Evolutionary conservation across 2,113 vertebrate species (phyloP).

Genomic region (Ictidomys tridecemlineatus): DNA sequence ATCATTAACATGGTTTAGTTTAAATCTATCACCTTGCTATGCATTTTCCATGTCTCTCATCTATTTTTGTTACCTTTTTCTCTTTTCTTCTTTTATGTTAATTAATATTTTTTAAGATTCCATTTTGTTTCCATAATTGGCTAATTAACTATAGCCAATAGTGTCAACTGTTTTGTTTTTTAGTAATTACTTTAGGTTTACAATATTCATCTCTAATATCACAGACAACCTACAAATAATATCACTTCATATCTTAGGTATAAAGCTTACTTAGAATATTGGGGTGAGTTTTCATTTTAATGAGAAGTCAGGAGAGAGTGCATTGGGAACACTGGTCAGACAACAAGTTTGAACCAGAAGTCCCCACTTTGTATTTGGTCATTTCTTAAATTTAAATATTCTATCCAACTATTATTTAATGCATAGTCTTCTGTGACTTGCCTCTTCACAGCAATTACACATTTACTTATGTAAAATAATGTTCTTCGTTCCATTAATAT

Average conservation of each 20-base stretch:
- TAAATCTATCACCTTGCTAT: background rate
- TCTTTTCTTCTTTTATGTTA: background rate
- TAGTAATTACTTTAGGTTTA: background rate
- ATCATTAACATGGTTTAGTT: background rate
- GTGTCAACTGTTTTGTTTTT: background rate
- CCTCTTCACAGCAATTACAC: no score
- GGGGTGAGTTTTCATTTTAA: background rate
- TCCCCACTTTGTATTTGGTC: no score
- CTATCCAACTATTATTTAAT: no score
- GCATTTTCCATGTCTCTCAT: background rate
- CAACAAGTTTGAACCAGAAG: background rate
- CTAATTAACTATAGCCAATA: background rate
- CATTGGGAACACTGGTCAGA: background rate
- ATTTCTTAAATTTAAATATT: no score
- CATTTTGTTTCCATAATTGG: background rate
- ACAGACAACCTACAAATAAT: background rate
- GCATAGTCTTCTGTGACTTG: no score
- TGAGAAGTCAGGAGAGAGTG: background rate
- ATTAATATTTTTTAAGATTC: background rate
- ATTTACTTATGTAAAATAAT: no score
- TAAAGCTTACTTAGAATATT: background rate
- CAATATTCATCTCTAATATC: background rate
- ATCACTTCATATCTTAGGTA: background rate
- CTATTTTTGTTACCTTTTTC: background rate
- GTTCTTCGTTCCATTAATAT: no score